These are phyloP conservation scores for Zosterops japonicus DNA, from an alignment of 2,113 vertebrate species.

Conservation along the genomic window DNA sequence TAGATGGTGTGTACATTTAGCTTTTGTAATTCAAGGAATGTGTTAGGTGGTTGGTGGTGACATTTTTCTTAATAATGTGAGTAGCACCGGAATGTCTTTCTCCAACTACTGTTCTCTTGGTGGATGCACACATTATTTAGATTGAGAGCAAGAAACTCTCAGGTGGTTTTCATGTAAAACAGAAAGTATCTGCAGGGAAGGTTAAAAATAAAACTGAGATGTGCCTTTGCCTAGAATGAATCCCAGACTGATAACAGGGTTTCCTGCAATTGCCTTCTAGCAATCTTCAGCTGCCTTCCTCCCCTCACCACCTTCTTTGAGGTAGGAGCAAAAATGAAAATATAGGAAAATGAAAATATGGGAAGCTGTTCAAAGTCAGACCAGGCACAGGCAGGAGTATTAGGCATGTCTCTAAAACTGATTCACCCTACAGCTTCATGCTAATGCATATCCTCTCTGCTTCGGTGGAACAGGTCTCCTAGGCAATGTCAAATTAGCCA, in stretches of 20 bases:
- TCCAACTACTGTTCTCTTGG: neutral
- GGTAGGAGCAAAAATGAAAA: neutral
- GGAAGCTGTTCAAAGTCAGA: neutral
- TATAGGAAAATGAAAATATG: neutral
- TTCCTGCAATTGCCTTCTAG: neutral
- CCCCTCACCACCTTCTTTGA: neutral
- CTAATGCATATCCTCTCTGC: neutral
- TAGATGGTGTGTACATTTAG: slow-evolving; percentile 22
- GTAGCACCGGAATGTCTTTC: neutral
- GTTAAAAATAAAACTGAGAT: slow-evolving; percentile 6
- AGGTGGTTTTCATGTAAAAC: neutral
- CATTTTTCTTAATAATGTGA: slow-evolving; percentile 36
- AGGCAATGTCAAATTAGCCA: neutral
- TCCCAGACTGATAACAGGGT: neutral
- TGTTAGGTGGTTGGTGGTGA: neutral
- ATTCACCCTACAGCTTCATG: neutral
- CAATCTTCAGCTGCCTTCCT: neutral
- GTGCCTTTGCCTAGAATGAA: neutral
- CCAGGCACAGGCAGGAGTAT: neutral
- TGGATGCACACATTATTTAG: neutral
- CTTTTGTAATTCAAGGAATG: neutral
- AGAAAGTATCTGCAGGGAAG: neutral
- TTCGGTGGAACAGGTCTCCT: neutral
- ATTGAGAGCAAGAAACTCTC: neutral
- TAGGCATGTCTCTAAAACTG: neutral